Percentiles rank a stretch among this genome's conserved stretches.
phyloP scores from a whole-genome alignment of 2,113 vertebrate species.

The Passer montanus region DNA sequence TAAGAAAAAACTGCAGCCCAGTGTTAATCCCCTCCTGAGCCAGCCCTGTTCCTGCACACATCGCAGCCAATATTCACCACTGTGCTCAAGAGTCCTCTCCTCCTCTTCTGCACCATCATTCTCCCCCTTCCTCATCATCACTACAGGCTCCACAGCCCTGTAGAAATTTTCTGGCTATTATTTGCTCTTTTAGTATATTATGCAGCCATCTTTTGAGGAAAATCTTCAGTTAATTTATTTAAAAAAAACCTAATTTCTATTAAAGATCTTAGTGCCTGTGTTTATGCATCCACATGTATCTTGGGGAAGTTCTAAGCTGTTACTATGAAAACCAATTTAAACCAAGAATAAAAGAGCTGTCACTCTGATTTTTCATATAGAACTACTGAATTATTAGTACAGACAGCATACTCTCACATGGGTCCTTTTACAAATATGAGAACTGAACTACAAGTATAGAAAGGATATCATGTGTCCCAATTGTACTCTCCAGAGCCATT shows the following conservation, averaged over 20 bases:
- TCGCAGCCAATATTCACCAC: neutral
- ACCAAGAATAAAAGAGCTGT: neutral
- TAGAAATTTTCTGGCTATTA: neutral
- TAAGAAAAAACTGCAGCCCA: neutral
- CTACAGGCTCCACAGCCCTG: neutral
- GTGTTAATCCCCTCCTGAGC: neutral
- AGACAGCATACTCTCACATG: neutral
- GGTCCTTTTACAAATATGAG: neutral
- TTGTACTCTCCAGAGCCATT: neutral
- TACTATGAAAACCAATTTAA: neutral
- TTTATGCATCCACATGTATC: neutral
- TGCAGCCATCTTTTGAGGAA: neutral
- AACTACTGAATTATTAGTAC: neutral
- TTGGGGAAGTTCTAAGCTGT: neutral
- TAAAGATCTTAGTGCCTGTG: neutral
- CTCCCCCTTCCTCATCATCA: neutral
- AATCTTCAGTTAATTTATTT: neutral
- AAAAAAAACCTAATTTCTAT: neutral
- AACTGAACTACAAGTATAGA: neutral
- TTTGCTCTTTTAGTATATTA: neutral
- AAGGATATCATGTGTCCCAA: neutral
- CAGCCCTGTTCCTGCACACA: neutral
- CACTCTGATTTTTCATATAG: neutral
- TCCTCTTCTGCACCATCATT: too few relatives aligned
- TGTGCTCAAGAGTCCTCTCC: neutral